Percentiles rank a stretch among this genome's conserved stretches.
phyloP scores from a whole-genome alignment of 2,113 vertebrate genomes.

The Emydocephalus ijimae region DNA sequence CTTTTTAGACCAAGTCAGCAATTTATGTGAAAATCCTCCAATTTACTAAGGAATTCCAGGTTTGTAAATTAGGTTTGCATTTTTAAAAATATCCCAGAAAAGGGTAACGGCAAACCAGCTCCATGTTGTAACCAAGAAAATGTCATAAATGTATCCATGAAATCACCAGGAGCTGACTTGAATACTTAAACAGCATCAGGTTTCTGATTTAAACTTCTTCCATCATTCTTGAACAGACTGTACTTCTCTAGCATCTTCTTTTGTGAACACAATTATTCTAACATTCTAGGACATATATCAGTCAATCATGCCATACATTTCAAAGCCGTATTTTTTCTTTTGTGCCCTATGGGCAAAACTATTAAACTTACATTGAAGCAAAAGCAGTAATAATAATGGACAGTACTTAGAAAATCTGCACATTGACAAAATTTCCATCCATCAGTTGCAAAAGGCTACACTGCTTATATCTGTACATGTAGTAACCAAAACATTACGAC shows the following conservation, averaged over 20 bases:
- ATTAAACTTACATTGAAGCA: not conserved
- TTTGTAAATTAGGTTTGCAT: not conserved
- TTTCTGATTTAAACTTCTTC: not conserved
- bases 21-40: not conserved
- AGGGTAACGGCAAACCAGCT: not conserved
- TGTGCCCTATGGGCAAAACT: not conserved
- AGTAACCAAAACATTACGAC: not conserved
- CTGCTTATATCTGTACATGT: not conserved
- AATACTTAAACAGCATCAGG: not conserved
- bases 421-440: not conserved
- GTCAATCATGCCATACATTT: not conserved
- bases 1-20: not conserved
- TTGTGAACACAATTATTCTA: not conserved
- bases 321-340: not conserved
- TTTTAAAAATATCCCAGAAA: not conserved
- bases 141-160: not conserved
- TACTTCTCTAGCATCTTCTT: not conserved
- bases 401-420: not conserved
- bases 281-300: not conserved
- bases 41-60: not conserved
- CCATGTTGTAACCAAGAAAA: not conserved
- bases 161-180: not conserved
- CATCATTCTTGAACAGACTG: not conserved
- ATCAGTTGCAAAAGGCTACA: not conserved
- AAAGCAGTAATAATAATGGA: not conserved